These are phyloP conservation scores for Leptocoma aspasia DNA, from an alignment of 2,113 vertebrate genomes.

Conservation along the genomic window DNA sequence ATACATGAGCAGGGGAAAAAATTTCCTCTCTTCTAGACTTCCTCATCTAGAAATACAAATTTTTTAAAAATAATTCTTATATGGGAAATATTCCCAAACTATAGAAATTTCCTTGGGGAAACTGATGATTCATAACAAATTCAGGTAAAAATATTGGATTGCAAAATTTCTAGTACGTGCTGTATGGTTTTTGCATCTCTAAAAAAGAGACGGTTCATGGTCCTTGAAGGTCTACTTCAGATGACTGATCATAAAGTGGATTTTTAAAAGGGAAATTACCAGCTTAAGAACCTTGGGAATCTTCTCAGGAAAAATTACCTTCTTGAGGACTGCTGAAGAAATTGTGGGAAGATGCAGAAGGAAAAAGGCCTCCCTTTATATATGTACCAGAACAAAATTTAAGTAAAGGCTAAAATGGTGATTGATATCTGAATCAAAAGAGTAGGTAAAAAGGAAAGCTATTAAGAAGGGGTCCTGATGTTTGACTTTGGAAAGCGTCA, in stretches of 20 bases:
- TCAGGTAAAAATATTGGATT: background rate
- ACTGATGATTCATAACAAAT: background rate
- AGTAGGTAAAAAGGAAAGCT: background rate
- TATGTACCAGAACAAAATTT: background rate
- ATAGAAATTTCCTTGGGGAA: background rate
- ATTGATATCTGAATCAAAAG: background rate
- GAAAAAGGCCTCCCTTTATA: background rate
- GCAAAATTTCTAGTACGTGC: background rate
- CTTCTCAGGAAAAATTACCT: background rate
- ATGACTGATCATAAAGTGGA: background rate
- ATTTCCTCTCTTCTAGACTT: background rate
- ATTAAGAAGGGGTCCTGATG: background rate
- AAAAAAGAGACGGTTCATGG: background rate
- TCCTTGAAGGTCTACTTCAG: background rate
- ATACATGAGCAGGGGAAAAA: background rate
- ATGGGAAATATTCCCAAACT: background rate
- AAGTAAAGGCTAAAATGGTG: background rate
- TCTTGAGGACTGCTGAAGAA: background rate
- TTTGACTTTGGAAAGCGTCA: background rate
- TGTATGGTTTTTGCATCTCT: background rate
- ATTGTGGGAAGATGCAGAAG: background rate
- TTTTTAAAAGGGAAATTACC: background rate
- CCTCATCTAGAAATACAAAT: background rate
- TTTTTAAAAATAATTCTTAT: background rate
- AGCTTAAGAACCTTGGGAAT: background rate